These are phyloP conservation scores for Bruchidius siliquastri DNA, from an alignment of 2,888 invertebrate genomes.

Conservation along the genomic window DNA sequence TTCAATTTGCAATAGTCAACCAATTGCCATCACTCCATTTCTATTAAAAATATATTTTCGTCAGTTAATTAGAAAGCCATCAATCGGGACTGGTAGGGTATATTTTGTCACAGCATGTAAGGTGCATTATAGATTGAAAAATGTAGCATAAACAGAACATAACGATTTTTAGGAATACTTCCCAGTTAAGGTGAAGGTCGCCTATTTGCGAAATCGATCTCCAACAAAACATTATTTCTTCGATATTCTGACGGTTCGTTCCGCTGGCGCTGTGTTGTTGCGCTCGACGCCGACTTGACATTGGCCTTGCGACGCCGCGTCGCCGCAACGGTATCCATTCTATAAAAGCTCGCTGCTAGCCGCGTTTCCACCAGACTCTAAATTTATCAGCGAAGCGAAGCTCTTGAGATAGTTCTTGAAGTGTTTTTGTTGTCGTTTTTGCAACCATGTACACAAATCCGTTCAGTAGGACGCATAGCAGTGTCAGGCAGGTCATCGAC, in stretches of 20 bases:
- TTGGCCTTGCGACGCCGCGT: not conserved
- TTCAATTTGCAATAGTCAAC: too few species aligned
- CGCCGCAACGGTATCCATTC: not conserved
- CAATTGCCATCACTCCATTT: too few species aligned
- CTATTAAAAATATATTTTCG: too few species aligned
- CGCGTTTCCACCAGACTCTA: not conserved
- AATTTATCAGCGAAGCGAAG: not conserved
- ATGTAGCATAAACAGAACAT: not conserved
- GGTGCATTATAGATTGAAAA: not conserved
- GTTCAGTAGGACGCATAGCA: slow-evolving; percentile 65
- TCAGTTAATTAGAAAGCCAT: too few species aligned
- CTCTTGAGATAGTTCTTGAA: not conserved
- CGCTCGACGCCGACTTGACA: not conserved
- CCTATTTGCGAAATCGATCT: not conserved
- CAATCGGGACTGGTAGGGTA: too few species aligned
- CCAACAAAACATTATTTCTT: not conserved
- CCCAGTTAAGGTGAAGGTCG: not conserved
- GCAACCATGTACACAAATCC: slow-evolving; percentile 65
- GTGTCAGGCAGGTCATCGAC: slow-evolving; percentile 61
- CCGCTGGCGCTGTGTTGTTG: not conserved
- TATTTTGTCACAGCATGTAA: too few species aligned
- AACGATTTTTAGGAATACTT: not conserved
- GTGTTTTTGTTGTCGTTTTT: not conserved
- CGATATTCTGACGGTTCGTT: not conserved
- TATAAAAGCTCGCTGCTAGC: not conserved